These are phyloP conservation scores for Lacerta bilineata DNA, from an alignment of 2,797 vertebrate species.

Conservation along the genomic window DNA sequence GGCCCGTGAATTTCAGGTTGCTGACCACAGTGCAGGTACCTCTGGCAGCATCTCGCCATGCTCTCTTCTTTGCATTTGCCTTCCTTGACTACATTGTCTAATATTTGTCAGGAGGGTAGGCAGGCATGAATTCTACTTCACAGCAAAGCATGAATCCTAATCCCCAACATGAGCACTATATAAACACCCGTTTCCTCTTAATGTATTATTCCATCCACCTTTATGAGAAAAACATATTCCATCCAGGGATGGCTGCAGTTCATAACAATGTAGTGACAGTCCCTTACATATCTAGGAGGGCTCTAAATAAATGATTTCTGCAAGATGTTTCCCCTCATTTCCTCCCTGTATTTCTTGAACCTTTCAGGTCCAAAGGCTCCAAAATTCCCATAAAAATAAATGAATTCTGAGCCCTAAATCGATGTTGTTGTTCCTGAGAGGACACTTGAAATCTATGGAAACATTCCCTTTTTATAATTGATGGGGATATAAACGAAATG, in stretches of 20 bases:
- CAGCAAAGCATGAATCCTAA: background rate
- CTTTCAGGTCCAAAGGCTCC: conserved; percentile 53
- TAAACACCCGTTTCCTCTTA: conserved; percentile 3
- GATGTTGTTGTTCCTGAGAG: conserved; percentile 61
- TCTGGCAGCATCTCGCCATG: background rate
- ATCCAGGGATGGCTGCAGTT: conserved; percentile 27
- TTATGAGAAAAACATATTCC: conserved; percentile 44
- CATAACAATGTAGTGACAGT: conserved; percentile 50
- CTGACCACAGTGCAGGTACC: too few relatives aligned
- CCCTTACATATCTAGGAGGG: conserved; percentile 59
- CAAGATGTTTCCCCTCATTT: conserved; percentile 48
- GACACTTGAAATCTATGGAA: conserved; percentile 51
- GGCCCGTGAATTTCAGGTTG: background rate
- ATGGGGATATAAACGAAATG: conserved; percentile 56
- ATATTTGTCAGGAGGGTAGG: background rate
- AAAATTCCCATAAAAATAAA: conserved; percentile 54
- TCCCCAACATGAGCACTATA: background rate
- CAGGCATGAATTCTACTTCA: background rate
- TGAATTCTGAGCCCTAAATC: conserved; percentile 54
- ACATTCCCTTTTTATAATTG: conserved; percentile 53
- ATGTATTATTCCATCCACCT: conserved; percentile 30
- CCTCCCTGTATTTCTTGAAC: conserved; percentile 50
- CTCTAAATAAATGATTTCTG: conserved; percentile 66
- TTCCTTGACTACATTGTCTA: conserved; percentile 1
- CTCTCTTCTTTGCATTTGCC: background rate